Percentiles rank a stretch among this genome's conserved stretches.
Conservation (phyloP, 2,797 vertebrate genomes). For the Echeneis naucrates region DNA sequence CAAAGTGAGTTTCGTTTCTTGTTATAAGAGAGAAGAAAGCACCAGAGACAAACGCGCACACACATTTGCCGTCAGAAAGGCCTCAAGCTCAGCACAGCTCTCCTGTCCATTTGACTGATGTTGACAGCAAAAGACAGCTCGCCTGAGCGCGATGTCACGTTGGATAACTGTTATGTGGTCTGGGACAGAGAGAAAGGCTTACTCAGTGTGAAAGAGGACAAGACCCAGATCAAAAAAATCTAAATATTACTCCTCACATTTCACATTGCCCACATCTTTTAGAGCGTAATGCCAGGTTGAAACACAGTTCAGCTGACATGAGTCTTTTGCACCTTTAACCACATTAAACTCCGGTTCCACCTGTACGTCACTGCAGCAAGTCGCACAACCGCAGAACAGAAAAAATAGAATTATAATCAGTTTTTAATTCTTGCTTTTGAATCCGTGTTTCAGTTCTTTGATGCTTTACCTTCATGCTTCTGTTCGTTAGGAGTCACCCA, state of each 20-base stretch:
- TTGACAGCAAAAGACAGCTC: slow-evolving; percentile 58
- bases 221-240: slow-evolving; percentile 3
- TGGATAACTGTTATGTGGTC: slow-evolving; percentile 44
- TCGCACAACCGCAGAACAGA: no score
- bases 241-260: neutral
- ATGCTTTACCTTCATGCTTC: neutral
- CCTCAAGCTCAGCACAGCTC: slow-evolving; percentile 30
- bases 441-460: no score
- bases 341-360: neutral
- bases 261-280: neutral
- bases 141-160: slow-evolving; percentile 47
- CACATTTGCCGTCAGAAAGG: slow-evolving; percentile 40
- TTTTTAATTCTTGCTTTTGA: no score
- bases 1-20: neutral
- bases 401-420: no score
- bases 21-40: slow-evolving; percentile 13
- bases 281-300: neutral
- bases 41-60: slow-evolving; percentile 15
- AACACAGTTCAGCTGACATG: neutral
- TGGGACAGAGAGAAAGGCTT: neutral
- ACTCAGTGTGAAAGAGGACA: slow-evolving; percentile 10
- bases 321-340: neutral
- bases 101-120: slow-evolving; percentile 44
- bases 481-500: no score
- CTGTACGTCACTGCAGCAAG: no score